Base-by-base conservation (phyloP, 2,797 vertebrate genomes). In the Melanotaenia boesemani region DNA sequence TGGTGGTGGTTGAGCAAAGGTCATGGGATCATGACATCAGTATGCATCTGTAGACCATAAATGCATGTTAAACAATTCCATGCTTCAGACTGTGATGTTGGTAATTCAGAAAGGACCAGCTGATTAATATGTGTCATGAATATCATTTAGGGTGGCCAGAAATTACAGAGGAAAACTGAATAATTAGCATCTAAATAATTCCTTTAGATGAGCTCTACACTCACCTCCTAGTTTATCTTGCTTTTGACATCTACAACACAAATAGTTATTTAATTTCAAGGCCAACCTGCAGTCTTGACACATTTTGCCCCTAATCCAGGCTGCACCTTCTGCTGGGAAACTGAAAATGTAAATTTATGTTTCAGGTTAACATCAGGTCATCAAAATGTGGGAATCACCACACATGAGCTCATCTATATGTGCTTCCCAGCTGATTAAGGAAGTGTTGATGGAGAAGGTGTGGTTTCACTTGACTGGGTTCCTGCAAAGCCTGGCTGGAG, bases 311-410 rank as follows among this genome's bases (percentile, higher is more conserved):
- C 30, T 28, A 48, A 32, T 36, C 9, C 46, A 61, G 72, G 8
- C 5, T 18, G 64, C 44, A 11, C 3, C 41, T 63, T 70, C 72
- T 74, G 82, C 76, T 63, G 48, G 46, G 68, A 75, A 55, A 28
- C 62, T 66, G 67, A 74, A 64, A 61, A 32, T 30, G 6, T 2
- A 46, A 12, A 70, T 81, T 66, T 41, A 71, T 39, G 28, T 54
- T 60, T 66, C 16, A 22, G 24, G 58, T 76, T 34, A 64, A 30
- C 10, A 37, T 36, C 20, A 57, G 41, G 66, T 9, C 54, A 70
- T 76, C 57, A 39, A 77, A 67, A 64, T 44, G 50, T 60, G 26
- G 8, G 15, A 48, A 64, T 55, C 15, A 41, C 8, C 37, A 20
- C 20, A 64, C 4, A 36, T 28, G 6, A 63, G 41, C 64, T 46